phyloP scores from a whole-genome alignment of 2,113 vertebrate genomes.

The Eclectus roratus region DNA sequence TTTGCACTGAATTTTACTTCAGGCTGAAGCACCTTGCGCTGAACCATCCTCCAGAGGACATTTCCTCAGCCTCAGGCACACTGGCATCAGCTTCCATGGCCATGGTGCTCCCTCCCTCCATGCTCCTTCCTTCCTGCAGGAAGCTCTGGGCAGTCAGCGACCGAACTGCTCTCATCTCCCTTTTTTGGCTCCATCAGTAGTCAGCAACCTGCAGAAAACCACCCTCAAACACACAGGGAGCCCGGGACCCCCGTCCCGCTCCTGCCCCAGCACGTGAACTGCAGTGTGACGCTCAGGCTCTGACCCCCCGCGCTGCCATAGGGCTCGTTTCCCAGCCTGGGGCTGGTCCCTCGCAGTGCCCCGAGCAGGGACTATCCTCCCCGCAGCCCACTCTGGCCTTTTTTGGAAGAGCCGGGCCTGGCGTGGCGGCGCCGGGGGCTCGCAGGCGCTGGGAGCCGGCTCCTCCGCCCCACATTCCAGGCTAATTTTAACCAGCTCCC shows the following conservation, averaged over 20 bases:
- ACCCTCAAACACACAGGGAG: rapidly evolving
- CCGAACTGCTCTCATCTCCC: too few relatives aligned
- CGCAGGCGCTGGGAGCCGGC: background rate
- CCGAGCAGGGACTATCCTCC: rapidly evolving
- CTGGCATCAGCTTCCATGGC: background rate
- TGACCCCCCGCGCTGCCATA: rapidly evolving
- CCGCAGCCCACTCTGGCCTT: background rate
- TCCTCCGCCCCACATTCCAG: slow-evolving; percentile 56
- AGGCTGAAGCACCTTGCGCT: background rate
- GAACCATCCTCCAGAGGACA: background rate
- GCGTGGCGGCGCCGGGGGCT: background rate
- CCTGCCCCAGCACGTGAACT: rapidly evolving
- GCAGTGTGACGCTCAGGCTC: background rate
- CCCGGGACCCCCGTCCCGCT: rapidly evolving
- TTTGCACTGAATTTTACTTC: background rate
- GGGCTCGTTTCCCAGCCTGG: rapidly evolving
- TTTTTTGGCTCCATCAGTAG: too few relatives aligned
- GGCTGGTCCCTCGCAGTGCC: too few relatives aligned
- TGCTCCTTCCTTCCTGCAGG: background rate
- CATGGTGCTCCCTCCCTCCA: background rate
- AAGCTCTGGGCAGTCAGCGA: background rate
- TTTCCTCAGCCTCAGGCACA: rapidly evolving
- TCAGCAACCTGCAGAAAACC: rapidly evolving
- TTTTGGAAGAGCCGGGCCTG: slow-evolving; percentile 38
- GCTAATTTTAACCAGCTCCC: slow-evolving; percentile 69